Percentiles rank a stretch among this genome's conserved stretches.
These are phyloP conservation scores for Agapetus fuscipes DNA, from an alignment of 2,888 invertebrate species.

Conservation along the genomic window DNA sequence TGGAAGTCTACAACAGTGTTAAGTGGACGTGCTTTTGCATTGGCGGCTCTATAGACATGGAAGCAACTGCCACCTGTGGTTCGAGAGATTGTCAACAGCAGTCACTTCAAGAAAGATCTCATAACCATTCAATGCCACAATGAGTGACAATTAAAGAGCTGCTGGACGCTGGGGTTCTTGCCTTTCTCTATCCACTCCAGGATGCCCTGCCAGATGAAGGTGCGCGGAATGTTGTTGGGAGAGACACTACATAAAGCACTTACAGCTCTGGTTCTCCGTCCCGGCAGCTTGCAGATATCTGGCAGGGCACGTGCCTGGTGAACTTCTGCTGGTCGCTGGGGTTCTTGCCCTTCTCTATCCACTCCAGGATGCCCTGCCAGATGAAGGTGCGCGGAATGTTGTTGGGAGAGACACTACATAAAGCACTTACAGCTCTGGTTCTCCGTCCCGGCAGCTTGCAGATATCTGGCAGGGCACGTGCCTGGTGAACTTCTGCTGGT, in stretches of 20 bases:
- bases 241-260: constrained; percentile 27
- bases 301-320: constrained; percentile 57
- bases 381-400: constrained; percentile 35
- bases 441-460: constrained; percentile 66
- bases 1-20: no score
- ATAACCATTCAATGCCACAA: no score
- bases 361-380: constrained; percentile 81
- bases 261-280: constrained; percentile 84
- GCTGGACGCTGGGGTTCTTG: constrained; percentile 64
- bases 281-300: constrained; percentile 52
- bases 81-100: no score
- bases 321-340: constrained; percentile 68
- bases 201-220: constrained; percentile 66
- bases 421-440: constrained; percentile 67
- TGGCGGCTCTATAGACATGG: no score
- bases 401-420: no score
- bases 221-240: no score
- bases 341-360: constrained; percentile 84
- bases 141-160: constrained; percentile 63
- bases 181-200: constrained; percentile 92
- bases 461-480: constrained; percentile 55
- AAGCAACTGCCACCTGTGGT: no score
- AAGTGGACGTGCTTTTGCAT: no score
- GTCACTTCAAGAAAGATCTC: no score
- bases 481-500: constrained; percentile 65